Evolutionary conservation across 1,140 invertebrate species (phyloP).

Genomic region (Scaptomyza pallida): DNA sequence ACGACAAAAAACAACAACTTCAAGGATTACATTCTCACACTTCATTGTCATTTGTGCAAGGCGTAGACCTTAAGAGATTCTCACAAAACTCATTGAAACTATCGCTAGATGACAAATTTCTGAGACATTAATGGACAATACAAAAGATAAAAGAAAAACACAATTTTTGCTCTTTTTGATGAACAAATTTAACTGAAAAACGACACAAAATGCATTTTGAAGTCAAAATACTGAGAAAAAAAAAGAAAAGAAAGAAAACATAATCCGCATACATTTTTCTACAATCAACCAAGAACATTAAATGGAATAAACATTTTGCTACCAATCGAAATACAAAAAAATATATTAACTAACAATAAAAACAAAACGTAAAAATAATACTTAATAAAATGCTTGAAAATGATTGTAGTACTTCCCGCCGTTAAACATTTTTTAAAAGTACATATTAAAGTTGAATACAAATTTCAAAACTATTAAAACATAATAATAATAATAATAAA

Average conservation of each 20-base stretch:
- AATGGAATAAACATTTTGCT: conserved; percentile 67
- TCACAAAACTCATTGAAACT: conserved; percentile 40
- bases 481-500: conserved; percentile 19
- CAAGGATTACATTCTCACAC: conserved; percentile 44
- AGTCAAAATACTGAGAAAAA: conserved; percentile 35
- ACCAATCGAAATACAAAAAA: conserved; percentile 71
- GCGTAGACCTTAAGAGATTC: conserved; percentile 7
- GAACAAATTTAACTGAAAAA: conserved; percentile 27
- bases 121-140: conserved; percentile 82
- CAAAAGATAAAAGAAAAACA: conserved; percentile 50
- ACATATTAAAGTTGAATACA: conserved; percentile 30
- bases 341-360: conserved; percentile 53
- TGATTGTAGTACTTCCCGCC: conserved; percentile 80
- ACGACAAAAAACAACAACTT: conserved; percentile 29
- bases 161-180: conserved; percentile 73
- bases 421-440: conserved; percentile 74
- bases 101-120: conserved; percentile 68
- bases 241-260: neutral
- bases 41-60: conserved; percentile 59
- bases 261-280: conserved; percentile 74
- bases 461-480: conserved; percentile 29
- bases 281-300: conserved; percentile 64
- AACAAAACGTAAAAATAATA: conserved; percentile 38
- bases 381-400: conserved; percentile 67
- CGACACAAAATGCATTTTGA: conserved; percentile 49